Conservation (phyloP, 2,113 vertebrate species). For the Melanerpes formicivorus region DNA sequence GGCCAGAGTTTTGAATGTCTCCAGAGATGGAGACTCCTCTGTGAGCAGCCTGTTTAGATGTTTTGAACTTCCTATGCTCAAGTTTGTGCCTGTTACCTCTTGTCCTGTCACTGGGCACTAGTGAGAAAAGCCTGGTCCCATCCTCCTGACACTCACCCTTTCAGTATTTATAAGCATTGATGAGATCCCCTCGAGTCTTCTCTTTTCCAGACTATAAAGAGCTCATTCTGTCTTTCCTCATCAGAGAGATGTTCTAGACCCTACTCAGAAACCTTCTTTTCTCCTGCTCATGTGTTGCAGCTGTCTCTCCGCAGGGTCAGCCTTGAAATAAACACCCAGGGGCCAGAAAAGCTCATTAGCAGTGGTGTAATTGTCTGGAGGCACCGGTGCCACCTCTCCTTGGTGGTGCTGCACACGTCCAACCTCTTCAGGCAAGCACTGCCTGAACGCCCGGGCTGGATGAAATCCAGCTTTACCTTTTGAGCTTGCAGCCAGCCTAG, state of each 20-base stretch:
- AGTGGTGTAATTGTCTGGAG: not conserved
- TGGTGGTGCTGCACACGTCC: not conserved
- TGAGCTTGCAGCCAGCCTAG: not conserved
- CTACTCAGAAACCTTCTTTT: not conserved
- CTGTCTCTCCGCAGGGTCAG: not conserved
- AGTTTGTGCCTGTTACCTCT: no score
- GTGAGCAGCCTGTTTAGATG: no score
- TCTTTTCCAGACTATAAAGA: no score
- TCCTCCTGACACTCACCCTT: no score
- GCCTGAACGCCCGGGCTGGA: not conserved
- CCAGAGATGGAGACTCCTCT: no score
- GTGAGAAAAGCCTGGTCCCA: no score
- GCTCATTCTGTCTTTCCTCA: no score
- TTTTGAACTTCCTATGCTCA: no score
- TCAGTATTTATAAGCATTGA: no score
- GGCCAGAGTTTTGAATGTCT: no score
- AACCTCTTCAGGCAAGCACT: accelerated
- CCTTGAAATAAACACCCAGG: not conserved
- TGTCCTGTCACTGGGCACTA: no score
- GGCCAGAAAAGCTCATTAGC: not conserved
- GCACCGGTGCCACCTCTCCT: not conserved
- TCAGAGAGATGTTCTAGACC: not conserved
- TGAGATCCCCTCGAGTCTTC: no score
- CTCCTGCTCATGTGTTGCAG: not conserved
- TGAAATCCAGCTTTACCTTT: not conserved